A percentile compares a stretch with the other conserved stretches of the same genome.
Evolutionary conservation across 2,113 vertebrate species (phyloP).

Genomic region (Eleginops maclovinus): DNA sequence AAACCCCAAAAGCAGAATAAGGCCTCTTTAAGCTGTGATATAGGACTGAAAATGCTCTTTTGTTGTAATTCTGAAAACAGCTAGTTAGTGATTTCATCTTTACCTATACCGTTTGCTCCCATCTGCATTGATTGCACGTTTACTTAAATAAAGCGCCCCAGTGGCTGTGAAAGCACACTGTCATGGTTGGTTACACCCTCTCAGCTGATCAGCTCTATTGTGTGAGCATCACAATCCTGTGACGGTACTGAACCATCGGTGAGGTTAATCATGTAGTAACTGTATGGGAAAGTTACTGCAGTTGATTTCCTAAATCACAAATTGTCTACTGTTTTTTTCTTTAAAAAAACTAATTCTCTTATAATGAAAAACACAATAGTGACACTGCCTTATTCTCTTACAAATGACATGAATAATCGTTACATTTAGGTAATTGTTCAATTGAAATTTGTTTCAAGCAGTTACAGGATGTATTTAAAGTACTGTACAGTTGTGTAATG

Average conservation of each 20-base stretch:
- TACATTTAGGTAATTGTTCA: not conserved
- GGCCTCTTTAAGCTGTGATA: not conserved
- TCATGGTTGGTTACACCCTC: constrained; percentile 70
- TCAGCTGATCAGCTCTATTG: constrained; percentile 61
- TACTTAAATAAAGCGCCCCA: constrained; percentile 72
- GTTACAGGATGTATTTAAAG: constrained; percentile 4
- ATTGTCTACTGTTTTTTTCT: not conserved
- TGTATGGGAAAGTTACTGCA: not conserved
- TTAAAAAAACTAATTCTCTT: not conserved
- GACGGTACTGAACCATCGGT: constrained; percentile 27
- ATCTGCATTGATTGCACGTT: constrained; percentile 68
- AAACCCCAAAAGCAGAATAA: not conserved
- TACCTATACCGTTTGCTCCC: constrained; percentile 50
- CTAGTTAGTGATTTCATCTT: constrained; percentile 37
- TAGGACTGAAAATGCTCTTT: not conserved
- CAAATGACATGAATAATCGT: not conserved
- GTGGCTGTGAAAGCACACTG: constrained; percentile 66
- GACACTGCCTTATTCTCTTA: not conserved
- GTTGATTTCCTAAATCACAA: not conserved
- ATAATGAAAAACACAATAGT: not conserved
- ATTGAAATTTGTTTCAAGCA: not conserved
- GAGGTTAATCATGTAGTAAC: constrained; percentile 29
- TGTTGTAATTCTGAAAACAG: constrained; percentile 21
- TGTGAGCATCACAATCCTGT: constrained; percentile 55
- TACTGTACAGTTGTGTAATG: constrained; percentile 5